Conservation (phyloP, 1,140 invertebrate genomes). For the Manduca sexta region DNA sequence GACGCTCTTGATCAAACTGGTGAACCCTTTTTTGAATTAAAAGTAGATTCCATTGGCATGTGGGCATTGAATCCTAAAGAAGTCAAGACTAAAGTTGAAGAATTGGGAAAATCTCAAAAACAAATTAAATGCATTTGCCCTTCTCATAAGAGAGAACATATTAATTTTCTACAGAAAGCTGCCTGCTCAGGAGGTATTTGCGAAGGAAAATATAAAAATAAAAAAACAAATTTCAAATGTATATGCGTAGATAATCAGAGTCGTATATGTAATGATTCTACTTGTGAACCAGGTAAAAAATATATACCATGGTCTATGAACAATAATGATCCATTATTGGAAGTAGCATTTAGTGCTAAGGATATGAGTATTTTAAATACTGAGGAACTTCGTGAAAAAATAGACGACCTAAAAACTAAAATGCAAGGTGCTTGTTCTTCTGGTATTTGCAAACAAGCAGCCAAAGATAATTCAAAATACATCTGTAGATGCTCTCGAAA, state of each 20-base stretch:
- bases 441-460: constrained; percentile 1
- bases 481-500: constrained; percentile 4
- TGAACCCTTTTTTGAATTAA: constrained; percentile 32
- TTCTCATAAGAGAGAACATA: constrained; percentile 8
- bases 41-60: constrained; percentile 24
- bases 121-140: constrained; percentile 28
- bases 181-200: constrained; percentile 22
- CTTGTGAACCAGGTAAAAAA: constrained; percentile 14
- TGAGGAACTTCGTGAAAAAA: constrained; percentile 24
- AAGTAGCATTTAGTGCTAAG: constrained; percentile 31
- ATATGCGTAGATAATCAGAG: constrained; percentile 19
- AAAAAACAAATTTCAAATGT: constrained; percentile 27
- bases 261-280: constrained; percentile 23
- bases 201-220: constrained; percentile 20
- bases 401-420: constrained; percentile 1
- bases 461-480: not conserved
- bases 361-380: constrained; percentile 37
- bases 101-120: constrained; percentile 16
- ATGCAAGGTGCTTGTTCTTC: not conserved
- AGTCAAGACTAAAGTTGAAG: constrained; percentile 25
- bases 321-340: constrained; percentile 23
- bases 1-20: constrained; percentile 19
- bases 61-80: constrained; percentile 26
- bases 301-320: not conserved
- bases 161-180: constrained; percentile 3